phyloP scores from a whole-genome alignment of 2,797 vertebrate species.

The Arremon brunneinucha region DNA sequence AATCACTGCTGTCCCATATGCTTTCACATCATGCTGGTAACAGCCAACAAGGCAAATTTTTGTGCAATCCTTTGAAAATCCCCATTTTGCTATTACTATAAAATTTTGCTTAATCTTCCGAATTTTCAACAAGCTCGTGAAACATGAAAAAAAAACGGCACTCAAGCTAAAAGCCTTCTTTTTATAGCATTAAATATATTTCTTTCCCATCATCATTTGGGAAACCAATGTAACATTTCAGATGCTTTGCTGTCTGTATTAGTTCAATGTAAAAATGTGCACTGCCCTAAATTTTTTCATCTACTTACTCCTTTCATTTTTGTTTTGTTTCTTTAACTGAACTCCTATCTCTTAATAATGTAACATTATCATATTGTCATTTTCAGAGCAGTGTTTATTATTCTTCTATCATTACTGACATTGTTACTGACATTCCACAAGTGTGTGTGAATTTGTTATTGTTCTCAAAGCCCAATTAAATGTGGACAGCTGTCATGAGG shows the following conservation, averaged over 20 bases:
- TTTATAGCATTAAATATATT: background rate
- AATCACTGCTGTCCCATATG: background rate
- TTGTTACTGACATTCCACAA: background rate
- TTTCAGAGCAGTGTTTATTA: background rate
- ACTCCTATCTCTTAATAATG: background rate
- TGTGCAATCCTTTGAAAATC: background rate
- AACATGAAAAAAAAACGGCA: background rate
- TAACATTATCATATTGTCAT: background rate
- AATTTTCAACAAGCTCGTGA: background rate
- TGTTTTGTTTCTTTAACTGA: background rate
- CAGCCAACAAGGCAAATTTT: background rate
- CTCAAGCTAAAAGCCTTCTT: background rate
- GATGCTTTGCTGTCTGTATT: background rate
- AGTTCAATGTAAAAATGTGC: background rate
- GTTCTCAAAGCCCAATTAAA: background rate
- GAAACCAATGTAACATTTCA: background rate
- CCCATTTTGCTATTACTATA: background rate
- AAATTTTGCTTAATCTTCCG: background rate
- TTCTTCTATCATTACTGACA: background rate
- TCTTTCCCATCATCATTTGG: background rate
- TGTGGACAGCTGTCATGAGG: background rate
- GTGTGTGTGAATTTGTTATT: background rate
- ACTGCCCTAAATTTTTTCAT: background rate
- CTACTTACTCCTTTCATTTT: background rate
- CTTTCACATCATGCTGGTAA: background rate